Percentiles rank a stretch among this genome's conserved stretches.
These are phyloP conservation scores for Octomys mimax DNA, from an alignment of 2,797 vertebrate genomes.

Conservation along the genomic window DNA sequence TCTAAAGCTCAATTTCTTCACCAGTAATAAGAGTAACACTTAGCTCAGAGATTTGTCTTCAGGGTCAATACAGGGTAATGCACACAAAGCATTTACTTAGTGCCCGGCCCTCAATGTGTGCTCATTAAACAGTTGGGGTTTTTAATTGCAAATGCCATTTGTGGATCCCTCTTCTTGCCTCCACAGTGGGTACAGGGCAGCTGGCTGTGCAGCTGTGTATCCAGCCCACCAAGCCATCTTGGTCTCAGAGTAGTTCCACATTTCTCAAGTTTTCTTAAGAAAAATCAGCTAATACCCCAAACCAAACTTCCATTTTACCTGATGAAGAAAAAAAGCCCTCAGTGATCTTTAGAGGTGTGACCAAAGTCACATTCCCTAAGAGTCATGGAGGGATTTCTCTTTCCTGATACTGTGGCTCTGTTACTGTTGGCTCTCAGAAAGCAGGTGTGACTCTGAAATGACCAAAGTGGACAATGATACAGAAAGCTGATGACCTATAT, in stretches of 20 bases:
- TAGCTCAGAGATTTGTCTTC: background rate
- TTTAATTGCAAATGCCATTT: background rate
- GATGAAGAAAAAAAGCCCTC: background rate
- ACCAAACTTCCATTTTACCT: constrained; percentile 12
- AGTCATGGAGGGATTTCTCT: constrained; percentile 12
- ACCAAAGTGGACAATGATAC: background rate
- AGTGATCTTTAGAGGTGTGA: background rate
- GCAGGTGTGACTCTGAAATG: background rate
- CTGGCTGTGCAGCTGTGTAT: background rate
- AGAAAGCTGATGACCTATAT: constrained; percentile 46
- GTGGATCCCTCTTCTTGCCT: background rate
- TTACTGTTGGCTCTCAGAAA: constrained; percentile 4
- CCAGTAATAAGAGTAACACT: background rate
- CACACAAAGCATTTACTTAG: background rate
- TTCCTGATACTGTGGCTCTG: background rate
- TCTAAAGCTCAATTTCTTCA: constrained; percentile 11
- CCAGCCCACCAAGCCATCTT: background rate
- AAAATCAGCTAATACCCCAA: background rate
- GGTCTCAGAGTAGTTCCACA: background rate
- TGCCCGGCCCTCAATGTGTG: background rate
- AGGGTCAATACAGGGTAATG: background rate
- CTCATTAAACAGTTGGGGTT: background rate
- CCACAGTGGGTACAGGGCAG: background rate
- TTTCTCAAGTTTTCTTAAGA: background rate
- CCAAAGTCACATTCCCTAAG: background rate